Base-by-base conservation (phyloP, 2,888 invertebrate genomes). In the Hermodice carunculata region DNA sequence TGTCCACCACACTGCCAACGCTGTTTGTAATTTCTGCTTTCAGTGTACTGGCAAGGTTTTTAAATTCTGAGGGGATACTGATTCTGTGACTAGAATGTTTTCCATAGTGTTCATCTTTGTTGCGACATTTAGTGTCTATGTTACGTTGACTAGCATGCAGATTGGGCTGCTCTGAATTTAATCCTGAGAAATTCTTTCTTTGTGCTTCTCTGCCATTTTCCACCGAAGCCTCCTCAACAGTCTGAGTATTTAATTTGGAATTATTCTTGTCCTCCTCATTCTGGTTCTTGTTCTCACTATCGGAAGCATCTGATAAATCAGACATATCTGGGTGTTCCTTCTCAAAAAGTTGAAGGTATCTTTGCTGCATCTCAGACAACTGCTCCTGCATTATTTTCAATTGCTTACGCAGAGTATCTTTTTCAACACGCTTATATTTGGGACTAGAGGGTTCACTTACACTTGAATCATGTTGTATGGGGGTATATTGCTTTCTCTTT, bases 401-500 rank as follows among this genome's bases (percentile, higher is more conserved):
- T 86, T 95, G 95, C 67, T 92, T 92, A 86, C 94, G 93, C 19
- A 95, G 89, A 64, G 92, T 92, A 82, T 94, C 93, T 60, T 76
- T 69, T 59, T 86, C 79, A 5, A 76, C 61, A 56, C 74, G 76
- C 19, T 78, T 68, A n/a, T 75, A 64, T 68, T 83, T 83, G 22
- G 59, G 34, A 64, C 88, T 88, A 26, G 89, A 87, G n/a, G n/a
- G n/a, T n/a, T n/a, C n/a, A n/a, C n/a, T n/a, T n/a, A 79, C 80
- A 2, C 66, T 63, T 28, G 76, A 82, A 49, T 96, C 72, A 31
- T 66, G 95, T 82, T 96, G 96, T 86, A 96, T 95, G 14, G 97
- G 97, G 81, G 96, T 95, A 84, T 96, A 96, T 32, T 96, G 89
- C 87, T 98, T 98, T 52, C 97, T 91, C 87, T 98, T 98, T 54